Percentiles rank a stretch among this genome's conserved stretches.
phyloP scores from a whole-genome alignment of 2,888 invertebrate genomes.

The Busseola fusca region DNA sequence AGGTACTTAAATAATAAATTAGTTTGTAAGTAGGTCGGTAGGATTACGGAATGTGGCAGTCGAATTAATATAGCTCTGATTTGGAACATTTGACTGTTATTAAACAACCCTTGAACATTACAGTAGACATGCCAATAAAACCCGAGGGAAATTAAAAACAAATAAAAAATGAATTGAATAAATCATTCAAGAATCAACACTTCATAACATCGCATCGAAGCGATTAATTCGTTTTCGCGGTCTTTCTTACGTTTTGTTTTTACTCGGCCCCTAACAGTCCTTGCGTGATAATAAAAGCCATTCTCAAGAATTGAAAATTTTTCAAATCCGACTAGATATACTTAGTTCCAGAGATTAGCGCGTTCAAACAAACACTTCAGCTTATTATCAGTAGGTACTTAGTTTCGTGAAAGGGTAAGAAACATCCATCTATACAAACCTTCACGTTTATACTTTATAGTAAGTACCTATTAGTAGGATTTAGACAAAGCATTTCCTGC shows the following conservation, averaged over 20 bases:
- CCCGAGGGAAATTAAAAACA: background rate
- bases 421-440: too few relatives aligned
- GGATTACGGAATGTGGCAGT: too few relatives aligned
- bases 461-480: background rate
- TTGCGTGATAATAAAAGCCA: background rate
- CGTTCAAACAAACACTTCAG: background rate
- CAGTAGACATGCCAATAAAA: background rate
- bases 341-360: background rate
- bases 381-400: background rate
- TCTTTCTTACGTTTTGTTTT: background rate
- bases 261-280: too few relatives aligned
- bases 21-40: too few relatives aligned
- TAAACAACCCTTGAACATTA: too few relatives aligned
- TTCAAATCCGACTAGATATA: too few relatives aligned
- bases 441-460: too few relatives aligned
- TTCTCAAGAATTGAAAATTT: background rate
- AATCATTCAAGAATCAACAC: background rate
- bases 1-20: too few relatives aligned
- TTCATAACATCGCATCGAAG: background rate
- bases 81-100: too few relatives aligned
- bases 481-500: conserved; percentile 41
- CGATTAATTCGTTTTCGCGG: background rate
- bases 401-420: too few relatives aligned
- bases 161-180: too few relatives aligned
- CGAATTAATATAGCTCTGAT: too few relatives aligned